Percentiles rank a stretch among this genome's conserved stretches.
These are phyloP conservation scores for Plagodis pulveraria DNA, from an alignment of 2,888 invertebrate genomes.

Conservation along the genomic window DNA sequence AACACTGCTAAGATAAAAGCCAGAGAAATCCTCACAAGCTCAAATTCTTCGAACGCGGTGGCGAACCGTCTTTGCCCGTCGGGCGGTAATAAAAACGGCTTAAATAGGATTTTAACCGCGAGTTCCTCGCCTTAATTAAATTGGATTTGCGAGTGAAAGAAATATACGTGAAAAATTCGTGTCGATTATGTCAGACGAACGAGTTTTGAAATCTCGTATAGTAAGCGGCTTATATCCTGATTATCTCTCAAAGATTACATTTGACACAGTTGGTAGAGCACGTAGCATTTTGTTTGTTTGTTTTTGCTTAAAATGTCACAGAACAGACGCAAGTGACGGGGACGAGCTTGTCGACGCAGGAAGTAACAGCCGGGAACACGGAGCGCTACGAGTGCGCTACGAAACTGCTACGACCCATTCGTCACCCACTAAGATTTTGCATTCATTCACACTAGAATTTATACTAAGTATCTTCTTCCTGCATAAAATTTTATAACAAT, in stretches of 20 bases:
- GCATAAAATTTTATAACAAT: slow-evolving; percentile 26
- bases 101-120: slow-evolving; percentile 85
- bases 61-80: slow-evolving; percentile 81
- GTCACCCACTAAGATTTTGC: slow-evolving; percentile 36
- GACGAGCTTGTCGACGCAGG: slow-evolving; percentile 50
- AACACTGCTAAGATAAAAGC: slow-evolving; percentile 74
- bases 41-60: slow-evolving; percentile 79
- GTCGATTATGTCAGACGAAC: slow-evolving; percentile 79
- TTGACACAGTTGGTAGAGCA: slow-evolving; percentile 46
- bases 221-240: slow-evolving; percentile 65
- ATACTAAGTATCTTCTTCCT: slow-evolving; percentile 4
- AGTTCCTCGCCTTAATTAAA: slow-evolving; percentile 84
- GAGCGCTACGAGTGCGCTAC: slow-evolving; percentile 32
- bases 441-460: slow-evolving; percentile 27
- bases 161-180: slow-evolving; percentile 83
- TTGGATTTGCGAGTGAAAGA: slow-evolving; percentile 84
- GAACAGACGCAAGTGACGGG: slow-evolving; percentile 20
- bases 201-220: slow-evolving; percentile 73
- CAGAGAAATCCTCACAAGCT: slow-evolving; percentile 74
- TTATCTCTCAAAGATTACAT: slow-evolving; percentile 60
- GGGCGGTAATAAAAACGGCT: slow-evolving; percentile 85
- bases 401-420: slow-evolving; percentile 32
- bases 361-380: slow-evolving; percentile 63
- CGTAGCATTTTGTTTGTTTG: slow-evolving; percentile 42
- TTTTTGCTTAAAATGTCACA: slow-evolving; percentile 36